Evolutionary conservation across 2,113 vertebrate genomes (phyloP).

Genomic region (Silurus glanis): DNA sequence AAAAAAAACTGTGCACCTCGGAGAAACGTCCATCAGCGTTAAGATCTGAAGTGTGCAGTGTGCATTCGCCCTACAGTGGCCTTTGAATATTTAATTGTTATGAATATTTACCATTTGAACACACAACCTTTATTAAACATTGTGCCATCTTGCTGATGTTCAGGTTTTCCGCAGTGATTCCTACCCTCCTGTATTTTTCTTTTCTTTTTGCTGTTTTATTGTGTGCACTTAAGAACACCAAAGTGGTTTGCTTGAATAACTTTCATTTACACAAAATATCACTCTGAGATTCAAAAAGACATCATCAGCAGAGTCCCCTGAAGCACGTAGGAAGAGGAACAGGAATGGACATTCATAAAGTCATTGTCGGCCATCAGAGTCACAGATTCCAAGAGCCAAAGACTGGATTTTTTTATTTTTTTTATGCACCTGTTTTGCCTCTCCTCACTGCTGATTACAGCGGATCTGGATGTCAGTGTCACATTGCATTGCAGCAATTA

Average conservation of each 20-base stretch:
- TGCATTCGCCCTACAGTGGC: background rate
- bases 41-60: conserved; percentile 15
- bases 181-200: background rate
- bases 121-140: background rate
- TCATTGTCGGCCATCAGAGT: background rate
- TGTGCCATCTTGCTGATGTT: background rate
- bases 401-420: background rate
- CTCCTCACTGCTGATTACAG: background rate
- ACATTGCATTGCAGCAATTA: conserved; percentile 59
- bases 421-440: background rate
- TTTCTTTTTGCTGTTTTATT: background rate
- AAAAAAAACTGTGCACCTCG: conserved; percentile 4
- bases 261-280: background rate
- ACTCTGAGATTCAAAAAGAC: background rate
- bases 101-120: conserved; percentile 21
- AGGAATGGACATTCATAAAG: background rate
- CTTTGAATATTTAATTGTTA: background rate
- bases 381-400: background rate
- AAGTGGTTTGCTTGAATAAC: background rate
- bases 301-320: background rate
- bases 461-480: conserved; percentile 42
- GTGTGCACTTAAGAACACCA: background rate
- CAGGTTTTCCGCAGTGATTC: background rate
- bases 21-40: conserved; percentile 1
- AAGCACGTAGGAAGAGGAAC: conserved; percentile 3